Conservation (phyloP, 1,140 invertebrate species). For the Drosophila mayri region DNA sequence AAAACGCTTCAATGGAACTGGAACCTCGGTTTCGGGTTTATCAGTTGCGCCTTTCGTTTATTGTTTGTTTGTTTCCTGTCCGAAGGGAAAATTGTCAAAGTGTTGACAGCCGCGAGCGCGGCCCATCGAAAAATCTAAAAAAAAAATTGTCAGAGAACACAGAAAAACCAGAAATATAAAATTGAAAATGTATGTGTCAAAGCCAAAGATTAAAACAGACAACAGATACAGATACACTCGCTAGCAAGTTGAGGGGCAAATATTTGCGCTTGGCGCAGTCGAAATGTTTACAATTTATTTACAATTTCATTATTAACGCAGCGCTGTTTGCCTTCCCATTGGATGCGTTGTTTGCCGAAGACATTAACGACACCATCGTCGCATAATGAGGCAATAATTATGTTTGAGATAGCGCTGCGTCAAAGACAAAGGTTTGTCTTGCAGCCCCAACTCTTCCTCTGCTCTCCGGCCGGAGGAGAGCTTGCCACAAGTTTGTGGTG, state of each 20-base stretch:
- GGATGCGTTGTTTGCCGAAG: conserved; percentile 61
- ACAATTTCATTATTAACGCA: conserved; percentile 78
- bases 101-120: conserved; percentile 60
- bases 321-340: conserved; percentile 56
- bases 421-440: conserved; percentile 55
- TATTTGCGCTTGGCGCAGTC: conserved; percentile 70
- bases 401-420: conserved; percentile 61
- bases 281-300: conserved; percentile 81
- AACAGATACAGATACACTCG: conserved; percentile 30
- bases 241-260: conserved; percentile 41
- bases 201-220: conserved; percentile 49
- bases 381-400: conserved; percentile 81
- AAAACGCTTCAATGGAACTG: conserved; percentile 28
- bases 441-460: neutral
- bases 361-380: conserved; percentile 65
- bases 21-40: conserved; percentile 43
- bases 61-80: conserved; percentile 68
- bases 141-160: conserved; percentile 1
- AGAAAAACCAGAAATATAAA: conserved; percentile 34
- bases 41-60: conserved; percentile 60
- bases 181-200: conserved; percentile 42
- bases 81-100: conserved; percentile 64
- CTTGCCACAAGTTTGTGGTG: conserved; percentile 39
- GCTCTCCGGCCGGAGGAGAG: neutral
- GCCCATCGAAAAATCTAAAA: conserved; percentile 25